Percentiles rank a stretch among this genome's conserved stretches.
Conservation (phyloP, 1,140 invertebrate genomes). For the Aricia agestis region DNA sequence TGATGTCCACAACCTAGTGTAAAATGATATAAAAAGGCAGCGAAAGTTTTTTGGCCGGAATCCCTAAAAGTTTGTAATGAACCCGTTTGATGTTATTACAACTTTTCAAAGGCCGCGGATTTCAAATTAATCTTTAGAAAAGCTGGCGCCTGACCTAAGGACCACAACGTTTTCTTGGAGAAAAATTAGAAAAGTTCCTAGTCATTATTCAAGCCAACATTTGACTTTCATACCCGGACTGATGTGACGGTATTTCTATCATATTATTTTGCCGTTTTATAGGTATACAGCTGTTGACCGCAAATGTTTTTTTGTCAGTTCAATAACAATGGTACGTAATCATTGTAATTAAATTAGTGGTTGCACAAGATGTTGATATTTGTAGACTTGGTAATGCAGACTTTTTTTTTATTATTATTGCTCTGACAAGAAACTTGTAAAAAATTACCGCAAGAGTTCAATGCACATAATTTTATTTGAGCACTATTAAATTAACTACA, state of each 20-base stretch:
- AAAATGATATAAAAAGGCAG: background rate
- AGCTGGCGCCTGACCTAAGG: background rate
- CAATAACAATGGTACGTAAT: too few species aligned
- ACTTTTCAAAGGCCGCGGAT: background rate
- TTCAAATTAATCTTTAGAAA: background rate
- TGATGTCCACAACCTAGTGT: background rate
- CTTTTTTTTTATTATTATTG: too few species aligned
- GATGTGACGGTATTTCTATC: background rate
- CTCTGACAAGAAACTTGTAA: too few species aligned
- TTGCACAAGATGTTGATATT: too few species aligned
- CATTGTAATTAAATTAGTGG: too few species aligned
- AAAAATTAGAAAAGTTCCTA: background rate
- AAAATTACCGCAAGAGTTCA: too few species aligned
- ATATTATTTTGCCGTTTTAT: background rate
- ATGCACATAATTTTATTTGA: too few species aligned
- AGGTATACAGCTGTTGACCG: too few species aligned
- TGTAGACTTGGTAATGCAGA: too few species aligned
- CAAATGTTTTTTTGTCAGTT: too few species aligned
- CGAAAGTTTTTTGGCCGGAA: background rate
- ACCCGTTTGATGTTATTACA: slow-evolving; percentile 1
- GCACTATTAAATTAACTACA: too few species aligned
- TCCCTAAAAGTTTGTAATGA: slow-evolving; percentile 1
- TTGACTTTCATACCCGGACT: background rate
- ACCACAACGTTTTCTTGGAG: background rate
- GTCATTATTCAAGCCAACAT: background rate